Conservation (phyloP, 1,140 invertebrate species). For the Heliconius eleuchia region DNA sequence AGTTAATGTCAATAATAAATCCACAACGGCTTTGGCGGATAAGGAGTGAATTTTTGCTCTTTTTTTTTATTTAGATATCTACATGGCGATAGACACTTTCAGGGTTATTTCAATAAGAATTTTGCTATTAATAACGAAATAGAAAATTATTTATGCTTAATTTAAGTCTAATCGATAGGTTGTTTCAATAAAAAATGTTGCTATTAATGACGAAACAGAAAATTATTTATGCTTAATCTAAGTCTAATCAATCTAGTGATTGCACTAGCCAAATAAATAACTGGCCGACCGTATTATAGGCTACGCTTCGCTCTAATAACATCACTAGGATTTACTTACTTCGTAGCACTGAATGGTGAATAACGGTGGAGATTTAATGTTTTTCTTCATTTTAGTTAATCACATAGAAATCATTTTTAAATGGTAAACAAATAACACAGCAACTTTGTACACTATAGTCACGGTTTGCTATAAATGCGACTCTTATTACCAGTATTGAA, state of each 20-base stretch:
- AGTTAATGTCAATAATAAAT: conserved; percentile 11
- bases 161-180: not conserved
- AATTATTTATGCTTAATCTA: conserved; percentile 7
- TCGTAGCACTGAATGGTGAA: conserved; percentile 82
- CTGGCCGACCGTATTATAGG: conserved; percentile 8
- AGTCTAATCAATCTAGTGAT: conserved; percentile 1
- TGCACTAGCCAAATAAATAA: conserved; percentile 5
- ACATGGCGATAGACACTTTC: not conserved
- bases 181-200: not conserved
- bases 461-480: conserved; percentile 18
- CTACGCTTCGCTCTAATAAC: conserved; percentile 28
- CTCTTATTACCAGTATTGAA: not conserved
- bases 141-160: not conserved
- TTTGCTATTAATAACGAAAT: not conserved
- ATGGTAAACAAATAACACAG: conserved; percentile 6
- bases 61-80: not conserved
- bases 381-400: conserved; percentile 65
- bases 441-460: conserved; percentile 27
- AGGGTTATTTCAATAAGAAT: not conserved
- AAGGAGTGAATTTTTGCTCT: not conserved
- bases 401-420: conserved; percentile 36
- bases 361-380: conserved; percentile 69
- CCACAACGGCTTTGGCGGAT: not conserved
- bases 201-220: not conserved
- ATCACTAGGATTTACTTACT: conserved; percentile 66